Evolutionary conservation across 2,113 vertebrate genomes (phyloP).

Genomic region (Cryptomyrus ogoouensis): DNA sequence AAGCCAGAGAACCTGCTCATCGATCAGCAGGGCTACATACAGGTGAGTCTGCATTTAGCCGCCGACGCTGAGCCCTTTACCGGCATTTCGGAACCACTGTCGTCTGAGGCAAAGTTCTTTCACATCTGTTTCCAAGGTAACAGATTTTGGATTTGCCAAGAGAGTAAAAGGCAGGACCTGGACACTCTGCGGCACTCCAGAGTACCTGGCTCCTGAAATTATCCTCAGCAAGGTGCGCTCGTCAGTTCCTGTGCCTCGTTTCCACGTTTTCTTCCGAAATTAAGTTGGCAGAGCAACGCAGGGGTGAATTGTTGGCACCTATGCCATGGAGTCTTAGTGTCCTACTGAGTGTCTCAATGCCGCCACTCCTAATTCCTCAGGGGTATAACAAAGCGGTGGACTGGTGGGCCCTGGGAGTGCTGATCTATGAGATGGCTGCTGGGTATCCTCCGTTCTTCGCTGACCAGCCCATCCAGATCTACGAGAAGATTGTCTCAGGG

Average conservation of each 20-base stretch:
- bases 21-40: slow-evolving; percentile 88
- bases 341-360: neutral
- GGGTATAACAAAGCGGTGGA: slow-evolving; percentile 94
- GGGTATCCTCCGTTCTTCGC: slow-evolving; percentile 91
- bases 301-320: neutral
- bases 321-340: neutral
- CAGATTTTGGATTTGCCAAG: slow-evolving; percentile 92
- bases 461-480: slow-evolving; percentile 93
- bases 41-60: slow-evolving; percentile 48
- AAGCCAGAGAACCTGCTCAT: slow-evolving; percentile 93
- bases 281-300: neutral
- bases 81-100: neutral
- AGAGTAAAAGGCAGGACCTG: slow-evolving; percentile 88
- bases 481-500: slow-evolving; percentile 92
- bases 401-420: slow-evolving; percentile 89
- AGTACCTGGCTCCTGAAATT: slow-evolving; percentile 88
- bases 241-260: neutral
- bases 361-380: slow-evolving; percentile 39
- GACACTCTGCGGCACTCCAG: slow-evolving; percentile 87
- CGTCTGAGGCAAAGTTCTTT: neutral
- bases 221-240: slow-evolving; percentile 81
- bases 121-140: slow-evolving; percentile 61
- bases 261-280: neutral
- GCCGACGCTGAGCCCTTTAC: neutral
- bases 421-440: slow-evolving; percentile 92